Conservation (phyloP, 2,888 invertebrate genomes). For the Loripinus fragilis region DNA sequence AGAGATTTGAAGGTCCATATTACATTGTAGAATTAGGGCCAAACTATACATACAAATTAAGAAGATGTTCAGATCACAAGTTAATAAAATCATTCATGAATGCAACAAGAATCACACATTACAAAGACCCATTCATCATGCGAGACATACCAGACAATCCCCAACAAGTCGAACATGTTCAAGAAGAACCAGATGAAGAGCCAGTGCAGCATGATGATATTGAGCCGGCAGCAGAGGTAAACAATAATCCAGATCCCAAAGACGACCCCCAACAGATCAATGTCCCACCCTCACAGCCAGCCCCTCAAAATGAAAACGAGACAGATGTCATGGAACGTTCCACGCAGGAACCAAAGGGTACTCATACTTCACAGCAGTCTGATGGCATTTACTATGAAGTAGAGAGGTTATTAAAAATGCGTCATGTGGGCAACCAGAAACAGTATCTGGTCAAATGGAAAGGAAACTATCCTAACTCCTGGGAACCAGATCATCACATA, state of each 20-base stretch:
- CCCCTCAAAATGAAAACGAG: too few relatives aligned
- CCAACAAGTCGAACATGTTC: too few relatives aligned
- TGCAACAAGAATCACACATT: slow-evolving; percentile 31
- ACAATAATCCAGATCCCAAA: too few relatives aligned
- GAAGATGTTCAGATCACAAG: slow-evolving; percentile 20
- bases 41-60: slow-evolving; percentile 43
- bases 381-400: slow-evolving; percentile 5
- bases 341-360: too few relatives aligned
- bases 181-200: too few relatives aligned
- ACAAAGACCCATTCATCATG: slow-evolving; percentile 24
- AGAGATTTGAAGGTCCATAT: slow-evolving; percentile 39
- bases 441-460: slow-evolving; percentile 11
- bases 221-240: too few relatives aligned
- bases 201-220: too few relatives aligned
- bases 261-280: too few relatives aligned
- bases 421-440: neutral
- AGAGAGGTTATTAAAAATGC: neutral
- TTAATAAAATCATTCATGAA: slow-evolving; percentile 34
- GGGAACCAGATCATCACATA: slow-evolving; percentile 10
- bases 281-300: too few relatives aligned
- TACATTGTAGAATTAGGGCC: slow-evolving; percentile 35
- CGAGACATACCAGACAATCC: neutral
- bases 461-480: neutral
- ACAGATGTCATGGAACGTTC: too few relatives aligned
- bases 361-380: too few relatives aligned